Evolutionary conservation across 2,797 vertebrate genomes (phyloP).

Genomic region (Nannoperca obscura): DNA sequence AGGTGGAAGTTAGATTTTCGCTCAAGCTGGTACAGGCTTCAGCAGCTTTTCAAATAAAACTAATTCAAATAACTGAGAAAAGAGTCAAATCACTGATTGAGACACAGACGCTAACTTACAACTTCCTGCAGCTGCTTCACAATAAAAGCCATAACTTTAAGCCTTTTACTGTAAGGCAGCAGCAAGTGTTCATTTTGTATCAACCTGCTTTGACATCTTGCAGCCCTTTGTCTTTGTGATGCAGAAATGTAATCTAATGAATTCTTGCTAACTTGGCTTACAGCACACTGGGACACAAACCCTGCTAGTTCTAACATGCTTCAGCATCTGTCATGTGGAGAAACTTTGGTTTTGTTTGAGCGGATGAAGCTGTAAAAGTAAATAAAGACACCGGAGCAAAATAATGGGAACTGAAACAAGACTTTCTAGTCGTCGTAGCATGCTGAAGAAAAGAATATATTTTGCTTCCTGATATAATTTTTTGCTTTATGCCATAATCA

Average conservation of each 20-base stretch:
- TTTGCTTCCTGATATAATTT: conserved; percentile 14
- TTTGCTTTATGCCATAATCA: not conserved
- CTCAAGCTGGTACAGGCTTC: too few relatives aligned
- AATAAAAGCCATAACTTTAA: not conserved
- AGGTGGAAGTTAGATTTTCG: too few relatives aligned
- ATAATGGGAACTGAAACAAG: not conserved
- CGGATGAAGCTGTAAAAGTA: not conserved
- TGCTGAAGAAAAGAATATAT: not conserved
- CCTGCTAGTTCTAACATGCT: not conserved
- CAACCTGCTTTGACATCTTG: not conserved
- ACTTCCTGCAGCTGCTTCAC: conserved; percentile 2
- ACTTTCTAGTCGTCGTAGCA: too few relatives aligned
- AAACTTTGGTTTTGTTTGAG: not conserved
- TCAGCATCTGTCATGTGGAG: not conserved
- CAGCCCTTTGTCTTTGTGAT: not conserved
- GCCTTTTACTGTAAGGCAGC: not conserved
- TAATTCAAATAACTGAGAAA: too few relatives aligned
- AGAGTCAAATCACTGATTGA: too few relatives aligned
- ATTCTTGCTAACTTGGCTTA: not conserved
- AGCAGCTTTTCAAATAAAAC: too few relatives aligned
- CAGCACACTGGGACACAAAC: not conserved
- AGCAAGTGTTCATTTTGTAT: not conserved
- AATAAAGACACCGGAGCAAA: not conserved
- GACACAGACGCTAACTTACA: too few relatives aligned
- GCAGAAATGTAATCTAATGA: too few relatives aligned